phyloP scores from a whole-genome alignment of 1,140 invertebrate species.

The Euwallacea fornicatus region DNA sequence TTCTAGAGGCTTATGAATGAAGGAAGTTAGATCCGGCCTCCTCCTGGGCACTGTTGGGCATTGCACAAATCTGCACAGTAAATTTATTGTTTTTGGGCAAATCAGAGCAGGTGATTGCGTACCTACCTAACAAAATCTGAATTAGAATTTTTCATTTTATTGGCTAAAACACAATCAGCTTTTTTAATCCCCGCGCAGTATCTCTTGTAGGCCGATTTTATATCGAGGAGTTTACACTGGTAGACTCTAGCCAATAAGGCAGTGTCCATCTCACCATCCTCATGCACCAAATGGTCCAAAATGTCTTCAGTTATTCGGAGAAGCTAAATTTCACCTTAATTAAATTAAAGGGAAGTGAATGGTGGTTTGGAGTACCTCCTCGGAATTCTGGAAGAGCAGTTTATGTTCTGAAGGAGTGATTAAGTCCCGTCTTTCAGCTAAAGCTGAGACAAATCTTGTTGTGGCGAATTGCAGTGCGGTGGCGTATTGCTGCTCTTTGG shows the following conservation, averaged over 20 bases:
- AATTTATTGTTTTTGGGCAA: neutral
- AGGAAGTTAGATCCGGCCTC: conserved; percentile 77
- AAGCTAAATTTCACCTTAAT: conserved; percentile 55
- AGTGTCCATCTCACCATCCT: conserved; percentile 70
- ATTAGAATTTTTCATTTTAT: conserved; percentile 57
- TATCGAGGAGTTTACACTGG: conserved; percentile 68
- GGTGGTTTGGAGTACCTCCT: conserved; percentile 61
- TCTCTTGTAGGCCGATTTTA: conserved; percentile 73
- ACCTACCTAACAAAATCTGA: conserved; percentile 46
- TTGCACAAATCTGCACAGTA: conserved; percentile 63
- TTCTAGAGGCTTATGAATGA: conserved; percentile 78
- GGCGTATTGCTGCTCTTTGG: conserved; percentile 74
- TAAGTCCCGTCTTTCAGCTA: conserved; percentile 72
- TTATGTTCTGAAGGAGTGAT: conserved; percentile 73
- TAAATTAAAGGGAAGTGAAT: neutral
- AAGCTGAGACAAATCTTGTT: conserved; percentile 69
- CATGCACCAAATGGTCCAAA: conserved; percentile 70
- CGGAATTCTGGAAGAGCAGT: conserved; percentile 79
- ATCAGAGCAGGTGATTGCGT: neutral
- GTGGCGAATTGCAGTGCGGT: conserved; percentile 73
- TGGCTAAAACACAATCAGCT: conserved; percentile 76
- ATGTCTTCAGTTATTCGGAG: conserved; percentile 78
- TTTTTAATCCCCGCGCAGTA: conserved; percentile 80
- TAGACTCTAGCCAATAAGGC: conserved; percentile 69
- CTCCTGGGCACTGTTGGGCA: conserved; percentile 75